Evolutionary conservation across 2,888 invertebrate species (phyloP).

Genomic region (Heterodera filipjevi): DNA sequence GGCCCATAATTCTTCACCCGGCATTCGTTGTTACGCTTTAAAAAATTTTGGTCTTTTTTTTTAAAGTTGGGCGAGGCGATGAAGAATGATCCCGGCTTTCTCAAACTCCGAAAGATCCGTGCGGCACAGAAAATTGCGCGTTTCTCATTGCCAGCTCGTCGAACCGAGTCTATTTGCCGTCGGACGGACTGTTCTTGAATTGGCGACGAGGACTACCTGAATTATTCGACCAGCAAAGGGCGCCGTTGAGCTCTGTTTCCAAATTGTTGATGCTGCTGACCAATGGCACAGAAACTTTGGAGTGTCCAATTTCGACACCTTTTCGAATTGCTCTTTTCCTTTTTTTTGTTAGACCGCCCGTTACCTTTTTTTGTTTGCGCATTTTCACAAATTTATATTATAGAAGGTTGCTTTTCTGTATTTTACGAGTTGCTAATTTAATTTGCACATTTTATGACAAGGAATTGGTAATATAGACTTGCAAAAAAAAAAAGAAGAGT

Average conservation of each 20-base stretch:
- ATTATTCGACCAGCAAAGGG: background rate
- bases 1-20: background rate
- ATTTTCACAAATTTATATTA: no score
- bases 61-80: constrained; percentile 68
- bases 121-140: constrained; percentile 96
- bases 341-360: background rate
- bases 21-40: no score
- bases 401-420: no score
- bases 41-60: constrained; percentile 6
- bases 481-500: no score
- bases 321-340: no score
- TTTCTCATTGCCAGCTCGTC: constrained; percentile 74
- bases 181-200: constrained; percentile 70
- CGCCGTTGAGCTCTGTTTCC: background rate
- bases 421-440: no score
- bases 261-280: background rate
- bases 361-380: background rate
- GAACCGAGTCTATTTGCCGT: constrained; percentile 84
- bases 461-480: background rate
- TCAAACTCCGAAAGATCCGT: constrained; percentile 89
- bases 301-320: background rate
- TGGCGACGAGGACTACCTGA: constrained; percentile 23
- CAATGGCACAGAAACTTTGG: background rate
- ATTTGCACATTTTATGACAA: background rate
- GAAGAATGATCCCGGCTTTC: constrained; percentile 91